phyloP scores from a whole-genome alignment of 2,888 invertebrate species.

The Scaeva pyrastri region DNA sequence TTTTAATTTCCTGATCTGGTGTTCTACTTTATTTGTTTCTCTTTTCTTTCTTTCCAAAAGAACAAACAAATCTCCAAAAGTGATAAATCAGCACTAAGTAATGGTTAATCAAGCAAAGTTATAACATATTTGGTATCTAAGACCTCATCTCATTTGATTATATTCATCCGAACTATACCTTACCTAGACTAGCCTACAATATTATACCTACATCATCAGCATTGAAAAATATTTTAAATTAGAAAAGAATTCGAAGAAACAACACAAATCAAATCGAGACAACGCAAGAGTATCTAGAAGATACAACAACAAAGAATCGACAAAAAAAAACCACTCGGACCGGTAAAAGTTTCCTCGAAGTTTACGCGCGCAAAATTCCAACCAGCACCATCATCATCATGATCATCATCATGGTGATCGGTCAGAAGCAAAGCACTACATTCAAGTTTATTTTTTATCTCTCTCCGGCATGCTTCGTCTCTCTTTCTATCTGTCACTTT shows the following conservation, averaged over 20 bases:
- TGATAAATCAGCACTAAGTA: slow-evolving; percentile 23
- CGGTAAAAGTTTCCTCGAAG: slow-evolving; percentile 73
- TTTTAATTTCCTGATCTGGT: no score
- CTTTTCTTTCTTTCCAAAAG: no score
- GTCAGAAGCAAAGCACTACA: slow-evolving; percentile 34
- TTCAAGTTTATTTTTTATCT: not conserved
- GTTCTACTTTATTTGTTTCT: no score
- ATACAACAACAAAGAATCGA: not conserved
- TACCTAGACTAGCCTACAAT: no score
- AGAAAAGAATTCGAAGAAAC: slow-evolving; percentile 69
- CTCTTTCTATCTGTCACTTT: no score
- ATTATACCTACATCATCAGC: not conserved
- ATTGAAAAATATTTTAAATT: slow-evolving; percentile 56
- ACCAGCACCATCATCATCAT: slow-evolving; percentile 49
- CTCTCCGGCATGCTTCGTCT: no score
- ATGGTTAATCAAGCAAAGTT: slow-evolving; percentile 52
- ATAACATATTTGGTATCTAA: not conserved
- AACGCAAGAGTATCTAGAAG: slow-evolving; percentile 3
- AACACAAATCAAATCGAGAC: slow-evolving; percentile 44
- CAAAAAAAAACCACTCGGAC: slow-evolving; percentile 54
- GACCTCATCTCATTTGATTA: slow-evolving; percentile 6
- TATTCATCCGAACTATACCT: not conserved
- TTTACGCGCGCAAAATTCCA: slow-evolving; percentile 75
- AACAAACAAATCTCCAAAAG: not conserved
- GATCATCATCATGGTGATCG: slow-evolving; percentile 13